A percentile compares a stretch with the other conserved stretches of the same genome.
Conservation (phyloP, 2,113 vertebrate genomes). For the Sturnira hondurensis region DNA sequence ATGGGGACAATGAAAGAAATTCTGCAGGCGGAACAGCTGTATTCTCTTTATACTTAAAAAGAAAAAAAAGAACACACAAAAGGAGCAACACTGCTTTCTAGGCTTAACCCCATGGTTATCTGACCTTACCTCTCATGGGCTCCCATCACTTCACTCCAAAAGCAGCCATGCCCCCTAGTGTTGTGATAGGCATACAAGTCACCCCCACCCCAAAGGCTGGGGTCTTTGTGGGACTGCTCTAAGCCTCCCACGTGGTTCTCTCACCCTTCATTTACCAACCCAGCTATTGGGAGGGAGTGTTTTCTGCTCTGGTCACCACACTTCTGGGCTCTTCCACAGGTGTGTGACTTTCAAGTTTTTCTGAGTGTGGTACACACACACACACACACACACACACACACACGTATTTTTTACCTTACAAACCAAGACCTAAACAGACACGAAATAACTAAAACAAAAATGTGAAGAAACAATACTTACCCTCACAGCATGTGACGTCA, state of each 20-base stretch:
- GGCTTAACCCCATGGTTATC: not conserved
- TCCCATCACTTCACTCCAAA: not conserved
- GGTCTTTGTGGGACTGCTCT: not conserved
- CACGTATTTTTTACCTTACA: not conserved
- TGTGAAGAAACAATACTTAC: not conserved
- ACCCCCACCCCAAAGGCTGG: not conserved
- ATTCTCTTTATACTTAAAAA: not conserved
- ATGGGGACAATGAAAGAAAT: conserved; percentile 19
- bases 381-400: not conserved
- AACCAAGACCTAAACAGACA: not conserved
- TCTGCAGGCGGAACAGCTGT: conserved; percentile 24
- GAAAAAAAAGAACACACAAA: not conserved
- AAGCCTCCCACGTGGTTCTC: not conserved
- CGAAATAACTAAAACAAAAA: conserved; percentile 1
- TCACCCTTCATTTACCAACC: not conserved
- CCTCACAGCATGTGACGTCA: not conserved
- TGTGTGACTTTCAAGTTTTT: not conserved
- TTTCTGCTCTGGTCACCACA: not conserved
- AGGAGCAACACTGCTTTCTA: not conserved
- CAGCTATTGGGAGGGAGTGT: not conserved
- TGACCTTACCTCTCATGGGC: not conserved
- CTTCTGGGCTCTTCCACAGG: not conserved
- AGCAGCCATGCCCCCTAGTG: not conserved
- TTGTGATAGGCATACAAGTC: rapidly evolving
- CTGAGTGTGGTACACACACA: not conserved